Percentiles rank a stretch among this genome's conserved stretches.
Evolutionary conservation across 2,113 vertebrate genomes (phyloP).

Genomic region (Danio rerio): GRCz12tu NC_133188.1:4552501-4553000

Average conservation of each 20-base stretch:
- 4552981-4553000: constrained; percentile 74
- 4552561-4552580: constrained; percentile 63
- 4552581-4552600: constrained; percentile 55
- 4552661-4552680: constrained; percentile 62
- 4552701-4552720: constrained; percentile 81
- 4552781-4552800: constrained; percentile 72
- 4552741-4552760: constrained; percentile 61
- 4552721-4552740: constrained; percentile 75
- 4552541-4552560: constrained; percentile 89
- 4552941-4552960: constrained; percentile 78
- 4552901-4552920: constrained; percentile 67
- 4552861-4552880: constrained; percentile 73
- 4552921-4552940: constrained; percentile 67
- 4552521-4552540: constrained; percentile 76
- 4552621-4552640: constrained; percentile 60
- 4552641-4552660: constrained; percentile 64
- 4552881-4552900: constrained; percentile 83
- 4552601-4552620: constrained; percentile 59
- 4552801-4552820: constrained; percentile 55
- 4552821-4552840: constrained; percentile 48
- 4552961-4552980: constrained; percentile 81
- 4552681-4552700: constrained; percentile 51
- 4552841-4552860: constrained; percentile 58
- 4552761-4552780: constrained; percentile 54
- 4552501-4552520: constrained; percentile 60